Conservation (phyloP, 2,888 invertebrate genomes). For the Cheilosia urbana region DNA sequence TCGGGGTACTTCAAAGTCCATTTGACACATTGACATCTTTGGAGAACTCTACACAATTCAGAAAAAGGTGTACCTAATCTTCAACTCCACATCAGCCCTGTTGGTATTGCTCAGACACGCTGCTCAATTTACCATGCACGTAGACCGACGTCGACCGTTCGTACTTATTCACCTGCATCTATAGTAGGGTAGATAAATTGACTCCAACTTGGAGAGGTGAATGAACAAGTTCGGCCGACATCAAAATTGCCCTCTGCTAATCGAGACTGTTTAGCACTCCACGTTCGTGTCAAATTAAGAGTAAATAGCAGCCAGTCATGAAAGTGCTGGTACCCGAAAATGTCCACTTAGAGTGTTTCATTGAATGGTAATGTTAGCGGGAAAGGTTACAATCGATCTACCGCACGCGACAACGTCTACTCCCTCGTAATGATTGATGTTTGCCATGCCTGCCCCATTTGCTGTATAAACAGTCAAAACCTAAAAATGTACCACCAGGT, state of each 20-base stretch:
- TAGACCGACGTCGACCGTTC: neutral
- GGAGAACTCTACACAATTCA: conserved; percentile 44
- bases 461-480: neutral
- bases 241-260: conserved; percentile 18
- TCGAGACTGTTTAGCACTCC: neutral
- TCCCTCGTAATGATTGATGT: conserved; percentile 42
- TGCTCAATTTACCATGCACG: conserved; percentile 23
- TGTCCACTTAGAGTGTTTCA: conserved; percentile 17
- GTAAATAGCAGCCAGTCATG: conserved; percentile 2
- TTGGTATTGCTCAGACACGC: conserved; percentile 4
- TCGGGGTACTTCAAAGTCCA: neutral
- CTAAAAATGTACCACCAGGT: conserved; percentile 17
- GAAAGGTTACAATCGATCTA: conserved; percentile 30
- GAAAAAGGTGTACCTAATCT: conserved; percentile 37
- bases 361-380: conserved; percentile 39
- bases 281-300: conserved; percentile 38
- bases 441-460: conserved; percentile 35
- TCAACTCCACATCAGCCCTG: conserved; percentile 28
- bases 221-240: conserved; percentile 1
- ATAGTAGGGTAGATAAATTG: conserved; percentile 17
- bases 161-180: conserved; percentile 24
- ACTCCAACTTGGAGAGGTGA: neutral
- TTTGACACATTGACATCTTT: conserved; percentile 6
- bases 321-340: neutral
- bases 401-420: conserved; percentile 48